Conservation (phyloP, 2,888 invertebrate species). For the Lycophotia porphyrea region DNA sequence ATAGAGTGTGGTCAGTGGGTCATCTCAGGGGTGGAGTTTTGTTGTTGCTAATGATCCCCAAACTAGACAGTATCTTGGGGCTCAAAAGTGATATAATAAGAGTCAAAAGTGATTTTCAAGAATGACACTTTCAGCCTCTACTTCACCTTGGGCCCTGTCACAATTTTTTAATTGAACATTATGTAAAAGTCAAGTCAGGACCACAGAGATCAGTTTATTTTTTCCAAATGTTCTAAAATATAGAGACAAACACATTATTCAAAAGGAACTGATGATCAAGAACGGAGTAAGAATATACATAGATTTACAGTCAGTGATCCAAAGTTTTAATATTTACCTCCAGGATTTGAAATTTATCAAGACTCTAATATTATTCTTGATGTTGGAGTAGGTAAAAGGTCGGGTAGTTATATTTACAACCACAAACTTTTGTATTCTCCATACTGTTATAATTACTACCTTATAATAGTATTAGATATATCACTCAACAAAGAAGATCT, state of each 20-base stretch:
- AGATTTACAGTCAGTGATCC: too few species aligned
- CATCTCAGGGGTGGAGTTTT: not conserved
- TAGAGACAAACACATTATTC: too few species aligned
- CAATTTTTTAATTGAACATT: not conserved
- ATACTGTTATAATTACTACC: not conserved
- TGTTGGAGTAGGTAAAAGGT: not conserved
- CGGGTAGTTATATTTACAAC: too few species aligned
- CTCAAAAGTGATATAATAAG: not conserved
- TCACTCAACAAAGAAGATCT: not conserved
- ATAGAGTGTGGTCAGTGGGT: not conserved
- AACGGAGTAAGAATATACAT: too few species aligned
- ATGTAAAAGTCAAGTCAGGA: not conserved
- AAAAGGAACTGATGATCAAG: too few species aligned
- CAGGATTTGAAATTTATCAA: too few species aligned
- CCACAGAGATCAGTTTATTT: too few species aligned
- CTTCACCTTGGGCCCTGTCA: not conserved
- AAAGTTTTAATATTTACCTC: too few species aligned
- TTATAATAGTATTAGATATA: not conserved
- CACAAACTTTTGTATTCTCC: not conserved
- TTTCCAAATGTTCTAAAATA: too few species aligned
- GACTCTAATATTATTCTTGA: too few species aligned
- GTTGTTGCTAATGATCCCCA: not conserved
- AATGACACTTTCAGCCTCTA: too few species aligned
- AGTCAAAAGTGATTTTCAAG: not conserved
- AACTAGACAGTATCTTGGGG: not conserved